Evolutionary conservation across 1,140 invertebrate genomes (phyloP), one percentile per base, ranked within the genome.

Genomic region (Ylistrum balloti): DNA sequence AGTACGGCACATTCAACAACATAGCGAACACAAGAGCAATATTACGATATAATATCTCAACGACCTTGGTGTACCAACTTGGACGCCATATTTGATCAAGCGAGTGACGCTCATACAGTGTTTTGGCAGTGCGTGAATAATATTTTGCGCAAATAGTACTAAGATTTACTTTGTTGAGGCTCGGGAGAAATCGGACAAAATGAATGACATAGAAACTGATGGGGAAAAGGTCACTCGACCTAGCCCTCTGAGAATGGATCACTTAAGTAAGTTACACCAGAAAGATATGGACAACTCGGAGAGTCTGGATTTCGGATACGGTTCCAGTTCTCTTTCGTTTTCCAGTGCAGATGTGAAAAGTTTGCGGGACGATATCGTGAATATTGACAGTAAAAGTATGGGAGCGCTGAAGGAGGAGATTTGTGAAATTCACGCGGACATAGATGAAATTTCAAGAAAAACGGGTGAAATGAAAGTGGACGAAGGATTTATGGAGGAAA

Each of bases 161-260:
- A n/a, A n/a, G 22, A 74, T 1, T n/a, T n/a, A n/a, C n/a, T n/a
- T 17, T n/a, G n/a, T 28, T 45, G 17, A 13, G 17, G 10, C 20
- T 15, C 41, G 20, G 41, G 5, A 74, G 2, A 74, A 74, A 0
- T 5, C 28, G 56, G 56, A 74, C 56, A 74, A 0, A n/a, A 74
- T 74, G 56, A 74, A 74, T 17, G 56, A 74, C 56, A 28, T 74
- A 28, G 56, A 74, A 28, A 74, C 56, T 74, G 56, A 74, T 74
- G 9, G 56, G 5, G 56, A 5, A 11, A n/a, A 5, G 1, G 56
- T n/a, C 28, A 11, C 13, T 0, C 56, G 56, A 11, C 56, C 56
- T 9, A 74, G 22, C 56, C n/a, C n/a, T 5, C 1, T 5, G 56
- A 74, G 56, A 74, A 74, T 74, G 56, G 56, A 74, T 28, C 56